Conservation (phyloP, 2,113 vertebrate species). For the Coryphaenoides rupestris region DNA sequence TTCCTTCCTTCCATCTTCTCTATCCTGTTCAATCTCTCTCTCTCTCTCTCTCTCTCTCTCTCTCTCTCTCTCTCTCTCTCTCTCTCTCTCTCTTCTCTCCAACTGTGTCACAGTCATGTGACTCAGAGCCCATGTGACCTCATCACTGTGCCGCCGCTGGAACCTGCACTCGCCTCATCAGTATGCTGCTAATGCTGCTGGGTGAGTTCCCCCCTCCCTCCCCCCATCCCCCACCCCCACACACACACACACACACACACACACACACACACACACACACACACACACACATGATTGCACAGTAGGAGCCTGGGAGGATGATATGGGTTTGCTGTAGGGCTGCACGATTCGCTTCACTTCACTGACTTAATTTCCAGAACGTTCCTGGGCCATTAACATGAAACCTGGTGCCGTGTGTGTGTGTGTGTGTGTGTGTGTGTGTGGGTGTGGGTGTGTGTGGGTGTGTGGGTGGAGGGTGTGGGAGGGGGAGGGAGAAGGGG, state of each 20-base stretch:
- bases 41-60: slow-evolving; percentile 2
- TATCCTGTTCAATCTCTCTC: not conserved
- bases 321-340: not conserved
- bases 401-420: slow-evolving; percentile 7
- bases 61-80: not conserved
- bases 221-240: not conserved
- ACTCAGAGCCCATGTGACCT: slow-evolving; percentile 2
- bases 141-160: not conserved
- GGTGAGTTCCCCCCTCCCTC: not conserved
- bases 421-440: slow-evolving; percentile 7
- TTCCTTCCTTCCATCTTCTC: too few species aligned
- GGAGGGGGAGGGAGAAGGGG: not conserved
- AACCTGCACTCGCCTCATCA: not conserved
- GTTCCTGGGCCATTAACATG: slow-evolving; percentile 5
- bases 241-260: slow-evolving; percentile 1
- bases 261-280: slow-evolving; percentile 7
- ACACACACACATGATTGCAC: not conserved
- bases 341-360: not conserved
- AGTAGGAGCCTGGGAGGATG: not conserved
- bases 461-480: slow-evolving; percentile 16
- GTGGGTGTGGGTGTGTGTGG: slow-evolving; percentile 2
- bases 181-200: not conserved
- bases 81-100: not conserved
- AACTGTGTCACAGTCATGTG: not conserved
- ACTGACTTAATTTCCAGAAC: slow-evolving; percentile 9